Evolutionary conservation across 2,888 invertebrate genomes (phyloP), one percentile per base, ranked within the genome.

Genomic region (Dinocampus coccinellae): DNA sequence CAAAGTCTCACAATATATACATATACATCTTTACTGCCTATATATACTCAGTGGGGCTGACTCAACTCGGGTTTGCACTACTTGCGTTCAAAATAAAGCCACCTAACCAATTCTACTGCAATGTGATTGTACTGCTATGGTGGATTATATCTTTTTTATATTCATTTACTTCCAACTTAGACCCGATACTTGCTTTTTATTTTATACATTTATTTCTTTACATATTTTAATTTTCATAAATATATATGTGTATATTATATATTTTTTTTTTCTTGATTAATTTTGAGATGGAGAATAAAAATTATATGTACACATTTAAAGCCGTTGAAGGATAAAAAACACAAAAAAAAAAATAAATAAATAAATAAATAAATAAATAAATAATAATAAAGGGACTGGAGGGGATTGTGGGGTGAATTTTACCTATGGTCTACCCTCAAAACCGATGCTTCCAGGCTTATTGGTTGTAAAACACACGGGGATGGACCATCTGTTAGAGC

Each of bases 391-490:
- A n/a, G n/a, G n/a, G n/a, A n/a, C n/a, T n/a, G n/a, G n/a, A n/a
- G n/a, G n/a, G n/a, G n/a, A n/a, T n/a, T n/a, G n/a, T n/a, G n/a
- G n/a, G n/a, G 16, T 53, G 10, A 52, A 22, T 16, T 65, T 36
- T 22, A 57, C 55, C 36, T 55, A 55, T 55, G 55, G 13, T 3
- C 6, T 47, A 6, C 24, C 9, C 16, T 57, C 26, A 66, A 66
- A 66, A 66, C 16, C 57, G 4, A 62, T 69, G 52, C 66, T 68
- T 69, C 70, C 70, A 69, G 70, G 76, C 78, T 81, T 80, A 81
- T 83, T 82, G 84, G 81, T 83, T 82, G 82, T 83, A 84, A 83
- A 84, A 83, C 78, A 73, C 55, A 65, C 47, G 64, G 53, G 63
- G 55, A 72, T 75, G 75, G 72, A 74, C 80, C 81, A 83, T 81